Evolutionary conservation across 2,797 vertebrate genomes (phyloP), one percentile per base, ranked within the genome.

Genomic region (Tokudaia tokunoshimensis): DNA sequence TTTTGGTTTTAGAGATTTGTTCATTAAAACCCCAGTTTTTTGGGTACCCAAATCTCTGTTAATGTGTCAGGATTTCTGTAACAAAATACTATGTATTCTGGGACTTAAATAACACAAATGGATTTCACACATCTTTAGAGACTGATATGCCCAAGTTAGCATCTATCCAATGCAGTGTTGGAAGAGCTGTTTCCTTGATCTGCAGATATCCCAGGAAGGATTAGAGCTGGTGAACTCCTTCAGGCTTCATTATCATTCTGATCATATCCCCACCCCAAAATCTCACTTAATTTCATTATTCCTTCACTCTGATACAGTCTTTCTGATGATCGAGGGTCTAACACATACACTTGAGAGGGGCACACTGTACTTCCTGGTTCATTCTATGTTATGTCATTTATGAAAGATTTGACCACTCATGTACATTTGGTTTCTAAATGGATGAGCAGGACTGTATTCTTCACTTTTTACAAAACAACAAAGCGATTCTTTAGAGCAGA

Each of bases 391-490:
- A 8, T 61, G 15, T 52, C 57, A n/a, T 57, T 84, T 67, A 29
- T 24, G 75, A 52, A 19, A 1, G n/a, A 37, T 67, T 80, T 84
- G 34, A 92, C 34, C 9, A 6, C 3, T 85, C 11, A 31, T 7
- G 13, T 34, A 52, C 44, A 85, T 19, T 22, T 86, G n/a, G 14
- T 31, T 5, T 34, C 13, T 47, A 78, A 26, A 17, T 44, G 57
- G 47, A 52, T 22, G n/a, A 86, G 15, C 41, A 89, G 63, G n/a
- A 63, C 52, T 67, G 11, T 59, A 52, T 6, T 26, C 17, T 67
- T 84, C n/a, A 83, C 84, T 67, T 96, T 59, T 92, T 50, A 70
- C 29, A 81, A 76, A 92, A 92, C 29, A n/a, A 20, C 26, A 92
- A 89, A 85, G 47, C 5, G 31, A 13, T 72, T 52, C 20, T 92